phyloP scores from a whole-genome alignment of 53 echinoderm and acorn worm species.

The Luidia sarsii region DNA sequence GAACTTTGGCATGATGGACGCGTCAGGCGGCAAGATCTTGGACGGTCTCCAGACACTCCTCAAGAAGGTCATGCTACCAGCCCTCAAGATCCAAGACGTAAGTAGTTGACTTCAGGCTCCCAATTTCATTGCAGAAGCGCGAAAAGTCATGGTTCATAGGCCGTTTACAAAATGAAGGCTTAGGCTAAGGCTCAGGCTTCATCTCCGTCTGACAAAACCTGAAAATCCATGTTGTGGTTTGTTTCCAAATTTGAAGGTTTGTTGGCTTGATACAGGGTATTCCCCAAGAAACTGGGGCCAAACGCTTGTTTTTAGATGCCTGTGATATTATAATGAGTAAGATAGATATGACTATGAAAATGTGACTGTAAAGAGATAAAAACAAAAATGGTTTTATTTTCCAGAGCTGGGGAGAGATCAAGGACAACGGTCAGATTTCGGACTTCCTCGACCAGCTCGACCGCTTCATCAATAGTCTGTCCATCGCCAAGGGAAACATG shows the following conservation, averaged over 20 bases:
- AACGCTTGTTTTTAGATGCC: no score
- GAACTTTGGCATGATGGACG: conserved; percentile 93
- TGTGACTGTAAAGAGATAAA: no score
- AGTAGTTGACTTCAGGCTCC: neutral
- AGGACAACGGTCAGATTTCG: conserved; percentile 90
- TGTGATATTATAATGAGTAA: no score
- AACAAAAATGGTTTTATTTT: no score
- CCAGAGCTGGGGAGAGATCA: conserved; percentile 98
- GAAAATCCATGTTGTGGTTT: neutral
- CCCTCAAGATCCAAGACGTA: conserved; percentile 90
- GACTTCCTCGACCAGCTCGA: conserved; percentile 99
- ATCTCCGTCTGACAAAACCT: no score
- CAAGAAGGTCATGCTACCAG: conserved; percentile 92
- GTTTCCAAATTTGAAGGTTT: no score
- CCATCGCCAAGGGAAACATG: conserved; percentile 95
- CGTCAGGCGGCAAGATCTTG: conserved; percentile 84
- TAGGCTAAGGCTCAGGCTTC: no score
- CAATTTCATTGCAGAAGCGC: neutral
- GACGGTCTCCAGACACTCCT: conserved; percentile 82
- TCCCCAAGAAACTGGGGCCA: no score
- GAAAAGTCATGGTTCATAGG: no score
- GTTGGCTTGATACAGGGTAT: no score
- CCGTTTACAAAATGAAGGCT: no score
- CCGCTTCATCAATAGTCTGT: conserved; percentile 88
- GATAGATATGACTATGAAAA: no score